phyloP scores from a whole-genome alignment of 1,140 invertebrate species.

The Aphelenchoides fujianensis region DNA sequence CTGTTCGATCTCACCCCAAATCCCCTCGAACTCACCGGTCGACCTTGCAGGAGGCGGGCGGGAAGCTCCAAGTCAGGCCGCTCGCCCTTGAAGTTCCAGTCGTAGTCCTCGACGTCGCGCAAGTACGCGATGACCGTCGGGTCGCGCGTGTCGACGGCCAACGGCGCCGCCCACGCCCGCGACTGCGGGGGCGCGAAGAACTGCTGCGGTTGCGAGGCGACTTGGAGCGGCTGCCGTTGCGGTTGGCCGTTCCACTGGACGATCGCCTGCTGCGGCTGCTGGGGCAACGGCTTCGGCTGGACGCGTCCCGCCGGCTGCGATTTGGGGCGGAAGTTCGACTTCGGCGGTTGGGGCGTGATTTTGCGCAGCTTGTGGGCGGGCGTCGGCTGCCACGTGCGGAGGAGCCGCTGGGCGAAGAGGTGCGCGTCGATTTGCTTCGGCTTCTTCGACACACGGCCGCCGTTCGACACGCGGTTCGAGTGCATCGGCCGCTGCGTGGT shows the following conservation, averaged over 20 bases:
- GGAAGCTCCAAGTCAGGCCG: background rate
- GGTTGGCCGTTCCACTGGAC: background rate
- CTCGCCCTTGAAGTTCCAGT: slow-evolving; percentile 13
- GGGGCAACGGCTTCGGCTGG: background rate
- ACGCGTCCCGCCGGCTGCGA: background rate
- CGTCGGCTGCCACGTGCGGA: no score
- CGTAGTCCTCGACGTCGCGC: slow-evolving; percentile 14
- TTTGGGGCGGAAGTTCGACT: background rate
- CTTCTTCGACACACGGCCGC: no score
- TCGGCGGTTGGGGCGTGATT: background rate
- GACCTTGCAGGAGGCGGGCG: background rate
- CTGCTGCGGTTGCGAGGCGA: background rate
- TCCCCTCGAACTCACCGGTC: background rate
- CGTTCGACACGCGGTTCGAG: background rate
- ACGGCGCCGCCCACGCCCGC: background rate
- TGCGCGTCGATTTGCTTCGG: background rate
- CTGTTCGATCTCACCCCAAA: background rate
- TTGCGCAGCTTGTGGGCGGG: no score
- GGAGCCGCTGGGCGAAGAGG: background rate
- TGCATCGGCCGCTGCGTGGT: background rate
- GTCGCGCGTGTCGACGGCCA: slow-evolving; percentile 2
- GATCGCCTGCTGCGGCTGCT: background rate
- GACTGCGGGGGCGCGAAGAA: background rate
- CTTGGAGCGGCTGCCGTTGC: background rate
- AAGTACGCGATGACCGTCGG: slow-evolving; percentile 15